Conservation (phyloP, 2,797 vertebrate species). For the Pseudotriccus pelzelni region DNA sequence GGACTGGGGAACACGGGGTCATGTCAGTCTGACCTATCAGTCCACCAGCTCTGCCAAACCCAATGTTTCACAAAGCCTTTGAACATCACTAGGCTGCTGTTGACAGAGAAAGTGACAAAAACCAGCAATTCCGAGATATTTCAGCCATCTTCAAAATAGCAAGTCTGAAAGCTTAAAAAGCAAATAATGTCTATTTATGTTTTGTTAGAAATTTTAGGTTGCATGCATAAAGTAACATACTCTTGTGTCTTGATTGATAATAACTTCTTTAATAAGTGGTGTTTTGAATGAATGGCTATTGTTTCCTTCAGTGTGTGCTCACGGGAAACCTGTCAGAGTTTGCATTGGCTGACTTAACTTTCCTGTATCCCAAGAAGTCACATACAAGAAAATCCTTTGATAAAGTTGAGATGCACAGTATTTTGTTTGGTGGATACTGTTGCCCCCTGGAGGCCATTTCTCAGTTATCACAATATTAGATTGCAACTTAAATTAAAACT, state of each 20-base stretch:
- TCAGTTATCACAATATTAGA: constrained; percentile 46
- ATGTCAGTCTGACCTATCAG: background rate
- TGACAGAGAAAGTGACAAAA: background rate
- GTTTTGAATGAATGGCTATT: background rate
- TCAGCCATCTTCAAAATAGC: background rate
- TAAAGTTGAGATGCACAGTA: background rate
- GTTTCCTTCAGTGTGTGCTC: background rate
- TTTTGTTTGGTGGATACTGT: constrained; percentile 48
- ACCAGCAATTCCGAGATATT: background rate
- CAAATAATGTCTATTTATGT: rapidly evolving
- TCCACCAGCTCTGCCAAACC: background rate
- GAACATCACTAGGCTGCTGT: rapidly evolving
- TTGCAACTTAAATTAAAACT: constrained; percentile 63
- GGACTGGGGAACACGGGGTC: rapidly evolving
- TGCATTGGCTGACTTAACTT: background rate
- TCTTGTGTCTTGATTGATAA: background rate
- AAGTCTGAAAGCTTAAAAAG: background rate
- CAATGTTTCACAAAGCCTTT: background rate
- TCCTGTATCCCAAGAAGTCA: background rate
- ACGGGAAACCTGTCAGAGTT: background rate
- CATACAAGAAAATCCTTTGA: background rate
- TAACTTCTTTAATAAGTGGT: background rate
- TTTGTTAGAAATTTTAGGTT: background rate
- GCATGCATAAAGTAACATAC: background rate
- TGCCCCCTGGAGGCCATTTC: constrained; percentile 64